Evolutionary conservation across 1,140 invertebrate species (phyloP), one percentile per base, ranked within the genome.

Genomic region (Orius laevigatus): DNA sequence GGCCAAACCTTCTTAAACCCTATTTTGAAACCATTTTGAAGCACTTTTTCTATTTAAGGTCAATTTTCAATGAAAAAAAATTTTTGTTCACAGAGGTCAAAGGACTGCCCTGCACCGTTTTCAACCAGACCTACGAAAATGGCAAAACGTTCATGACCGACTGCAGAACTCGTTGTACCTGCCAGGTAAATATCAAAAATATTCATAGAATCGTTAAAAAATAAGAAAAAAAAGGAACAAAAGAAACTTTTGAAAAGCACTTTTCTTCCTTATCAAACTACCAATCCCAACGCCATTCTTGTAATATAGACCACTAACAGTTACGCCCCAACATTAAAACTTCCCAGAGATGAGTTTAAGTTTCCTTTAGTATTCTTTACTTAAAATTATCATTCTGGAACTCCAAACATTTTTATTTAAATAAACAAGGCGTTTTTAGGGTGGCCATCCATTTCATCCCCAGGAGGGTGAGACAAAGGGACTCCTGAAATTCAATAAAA

Each of bases 101-200:
- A 56, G 62, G 63, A 31, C 54, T 58, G 20, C 58, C 62, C 5
- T 69, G 66, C 46, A 53, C 56, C 1, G 68, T 74, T 4, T 60
- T 67, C 48, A 68, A 70, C 34, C 53, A 55, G 2, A 64, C 59
- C 2, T 73, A 71, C 59, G 55, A 63, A n/a, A 68, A 74, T 53
- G 71, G 70, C 0, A 64, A 71, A 50, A 64, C 66, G 11, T 73
- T 73, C 54, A 62, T 65, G 32, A 58, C 66, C 10, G 70, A 72
- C 53, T 74, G 72, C 58, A 57, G 66, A 4, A 68, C 67, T 4
- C 63, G 70, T 54, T 74, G 72, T 57, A 67, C 69, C 8, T 74
- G 72, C 56, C 70, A 73, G 63, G 63, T 65, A 51, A 57, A 5
- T 38, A 4, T 18, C 25, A 25, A 25, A 25, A 25, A 4, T 25